These are phyloP conservation scores for Leptopilina boulardi DNA, from an alignment of 1,140 invertebrate genomes.

Conservation along the genomic window DNA sequence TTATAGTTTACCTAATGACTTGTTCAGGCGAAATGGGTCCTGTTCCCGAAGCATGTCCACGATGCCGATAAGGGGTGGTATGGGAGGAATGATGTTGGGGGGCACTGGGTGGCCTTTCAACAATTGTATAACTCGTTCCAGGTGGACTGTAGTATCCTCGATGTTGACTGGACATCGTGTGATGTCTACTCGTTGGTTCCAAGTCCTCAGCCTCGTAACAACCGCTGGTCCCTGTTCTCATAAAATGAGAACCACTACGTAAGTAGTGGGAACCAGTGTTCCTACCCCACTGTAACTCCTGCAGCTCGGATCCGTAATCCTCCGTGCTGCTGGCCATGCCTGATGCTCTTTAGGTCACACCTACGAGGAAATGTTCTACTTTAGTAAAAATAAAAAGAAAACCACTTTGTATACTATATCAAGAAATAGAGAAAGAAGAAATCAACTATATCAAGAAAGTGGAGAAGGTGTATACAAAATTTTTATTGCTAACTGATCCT, in stretches of 20 bases:
- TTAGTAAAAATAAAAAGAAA: constrained; percentile 7
- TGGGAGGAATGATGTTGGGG: constrained; percentile 80
- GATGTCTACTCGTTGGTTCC: constrained; percentile 66
- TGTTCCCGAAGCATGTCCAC: constrained; percentile 74
- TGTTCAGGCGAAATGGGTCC: constrained; percentile 87
- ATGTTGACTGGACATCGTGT: constrained; percentile 60
- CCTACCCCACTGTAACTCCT: constrained; percentile 78
- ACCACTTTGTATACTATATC: background rate
- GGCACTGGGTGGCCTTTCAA: constrained; percentile 86
- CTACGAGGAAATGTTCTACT: constrained; percentile 27
- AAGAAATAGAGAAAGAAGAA: background rate
- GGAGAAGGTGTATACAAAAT: background rate
- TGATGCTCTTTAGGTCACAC: constrained; percentile 41
- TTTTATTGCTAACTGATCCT: constrained; percentile 25
- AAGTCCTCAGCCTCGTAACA: constrained; percentile 76
- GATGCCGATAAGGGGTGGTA: constrained; percentile 78
- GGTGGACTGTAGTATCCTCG: constrained; percentile 78
- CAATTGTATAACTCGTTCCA: constrained; percentile 89
- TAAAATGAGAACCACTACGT: constrained; percentile 67
- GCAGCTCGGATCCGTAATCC: constrained; percentile 77
- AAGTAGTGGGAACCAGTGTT: constrained; percentile 68
- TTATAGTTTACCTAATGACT: constrained; percentile 76
- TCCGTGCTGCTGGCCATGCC: constrained; percentile 72
- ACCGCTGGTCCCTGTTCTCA: constrained; percentile 66
- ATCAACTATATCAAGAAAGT: background rate